phyloP scores from a whole-genome alignment of 2,888 invertebrate species.

The Callinectes sapidus region DNA sequence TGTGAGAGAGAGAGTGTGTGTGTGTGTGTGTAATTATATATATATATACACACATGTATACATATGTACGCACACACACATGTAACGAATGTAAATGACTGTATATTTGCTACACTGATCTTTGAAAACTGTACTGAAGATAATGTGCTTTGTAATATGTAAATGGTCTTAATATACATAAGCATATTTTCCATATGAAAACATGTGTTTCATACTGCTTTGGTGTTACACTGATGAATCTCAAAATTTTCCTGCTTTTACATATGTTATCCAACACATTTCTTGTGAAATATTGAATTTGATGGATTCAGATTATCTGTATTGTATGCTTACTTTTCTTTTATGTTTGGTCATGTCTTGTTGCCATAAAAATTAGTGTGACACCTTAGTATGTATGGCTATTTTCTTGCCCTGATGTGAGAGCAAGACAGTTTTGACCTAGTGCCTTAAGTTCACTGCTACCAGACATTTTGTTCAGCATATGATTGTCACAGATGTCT shows the following conservation, averaged over 20 bases:
- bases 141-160: conserved; percentile 66
- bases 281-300: not conserved
- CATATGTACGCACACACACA: not conserved
- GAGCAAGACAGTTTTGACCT: not conserved
- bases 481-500: not conserved
- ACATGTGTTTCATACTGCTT: conserved; percentile 15
- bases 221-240: conserved; percentile 34
- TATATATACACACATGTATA: not conserved
- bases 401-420: not conserved
- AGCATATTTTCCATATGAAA: conserved; percentile 65
- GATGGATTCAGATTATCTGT: not conserved
- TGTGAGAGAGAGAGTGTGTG: not conserved
- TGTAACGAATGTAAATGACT: conserved; percentile 44
- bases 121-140: conserved; percentile 57
- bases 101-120: conserved; percentile 59
- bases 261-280: not conserved
- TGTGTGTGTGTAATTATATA: not conserved
- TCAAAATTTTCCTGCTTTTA: not conserved
- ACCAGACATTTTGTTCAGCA: not conserved
- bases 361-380: not conserved
- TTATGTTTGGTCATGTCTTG: not conserved
- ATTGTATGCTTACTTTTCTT: not conserved
- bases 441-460: not conserved
- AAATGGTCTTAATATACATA: conserved; percentile 65
- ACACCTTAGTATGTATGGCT: conserved; percentile 1